Conservation (phyloP, 2,113 vertebrate species). For the Meleagris gallopavo region DNA sequence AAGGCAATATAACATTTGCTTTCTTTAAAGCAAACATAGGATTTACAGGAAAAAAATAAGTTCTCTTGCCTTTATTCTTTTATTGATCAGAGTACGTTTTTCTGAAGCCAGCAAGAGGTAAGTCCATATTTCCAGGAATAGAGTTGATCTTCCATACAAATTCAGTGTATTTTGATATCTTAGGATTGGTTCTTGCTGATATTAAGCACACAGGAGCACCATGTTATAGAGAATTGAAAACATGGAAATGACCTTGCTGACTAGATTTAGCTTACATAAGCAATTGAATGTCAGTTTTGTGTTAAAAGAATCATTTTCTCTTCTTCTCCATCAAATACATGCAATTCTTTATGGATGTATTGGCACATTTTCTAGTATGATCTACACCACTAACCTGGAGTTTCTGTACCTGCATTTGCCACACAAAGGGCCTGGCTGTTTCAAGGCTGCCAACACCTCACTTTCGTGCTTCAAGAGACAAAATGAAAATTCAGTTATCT, state of each 20-base stretch:
- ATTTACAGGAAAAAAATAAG: background rate
- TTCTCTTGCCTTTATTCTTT: constrained; percentile 39
- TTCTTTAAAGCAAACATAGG: background rate
- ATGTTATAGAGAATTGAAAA: background rate
- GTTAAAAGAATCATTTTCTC: background rate
- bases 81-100: background rate
- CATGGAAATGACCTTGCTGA: background rate
- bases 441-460: background rate
- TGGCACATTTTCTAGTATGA: background rate
- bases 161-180: background rate
- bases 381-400: background rate
- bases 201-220: background rate
- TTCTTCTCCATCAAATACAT: background rate
- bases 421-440: background rate
- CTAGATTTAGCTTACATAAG: background rate
- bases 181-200: background rate
- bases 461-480: background rate
- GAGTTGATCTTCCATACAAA: background rate
- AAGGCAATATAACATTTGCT: background rate
- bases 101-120: background rate
- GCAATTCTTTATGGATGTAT: background rate
- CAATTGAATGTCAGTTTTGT: background rate
- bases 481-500: background rate
- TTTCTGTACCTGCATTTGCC: background rate
- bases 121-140: rapidly evolving